Evolutionary conservation across 2,888 invertebrate genomes (phyloP), one percentile per base, ranked within the genome.

Genomic region (Orthonevra nobilis): DNA sequence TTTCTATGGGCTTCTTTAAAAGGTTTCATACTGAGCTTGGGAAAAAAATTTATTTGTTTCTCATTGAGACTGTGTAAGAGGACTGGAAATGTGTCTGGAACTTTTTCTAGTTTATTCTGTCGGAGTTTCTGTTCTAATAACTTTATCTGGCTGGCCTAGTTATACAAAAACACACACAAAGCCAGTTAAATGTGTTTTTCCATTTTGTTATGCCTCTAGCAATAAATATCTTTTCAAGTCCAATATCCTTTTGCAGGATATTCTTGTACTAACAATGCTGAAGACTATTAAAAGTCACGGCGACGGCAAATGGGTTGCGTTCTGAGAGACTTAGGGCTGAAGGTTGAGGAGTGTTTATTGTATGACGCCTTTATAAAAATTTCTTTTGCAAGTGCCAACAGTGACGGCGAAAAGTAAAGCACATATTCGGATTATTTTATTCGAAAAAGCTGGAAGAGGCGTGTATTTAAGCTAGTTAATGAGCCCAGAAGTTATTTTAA

Each of bases 11-110:
- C 26, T 17, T 23, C 28, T 61, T 44, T 38, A 60, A 30, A 15
- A 26, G 17, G 23, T 42, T 48, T 56, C 48, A 56, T 40, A 32
- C 58, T n/a, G 15, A 48, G 42, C 56, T 70, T 63, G 30, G 70
- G 52, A n/a, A n/a, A 50, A 63, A 70, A 70, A 58, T 77, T 77
- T 70, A 77, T 64, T 70, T 70, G 56, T 32, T 58, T 64, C 63
- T 9, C 36, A 64, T 58, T 52, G 63, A 36, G 50, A 38, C 19
- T 32, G 12, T 5, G n/a, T 44, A 23, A 40, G 32, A 61, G 2
- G 23, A 63, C 20, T 42, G 1, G 10, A 64, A 56, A 46, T 28
- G 64, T 56, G 72, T 56, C 64, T 58, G 36, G 42, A 9, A 42
- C n/a, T 40, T 38, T 60, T 34, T 40, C 61, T 63, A n/a, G 36